These are phyloP conservation scores for Plotosus lineatus DNA, from an alignment of 2,113 vertebrate species.

Conservation along the genomic window DNA sequence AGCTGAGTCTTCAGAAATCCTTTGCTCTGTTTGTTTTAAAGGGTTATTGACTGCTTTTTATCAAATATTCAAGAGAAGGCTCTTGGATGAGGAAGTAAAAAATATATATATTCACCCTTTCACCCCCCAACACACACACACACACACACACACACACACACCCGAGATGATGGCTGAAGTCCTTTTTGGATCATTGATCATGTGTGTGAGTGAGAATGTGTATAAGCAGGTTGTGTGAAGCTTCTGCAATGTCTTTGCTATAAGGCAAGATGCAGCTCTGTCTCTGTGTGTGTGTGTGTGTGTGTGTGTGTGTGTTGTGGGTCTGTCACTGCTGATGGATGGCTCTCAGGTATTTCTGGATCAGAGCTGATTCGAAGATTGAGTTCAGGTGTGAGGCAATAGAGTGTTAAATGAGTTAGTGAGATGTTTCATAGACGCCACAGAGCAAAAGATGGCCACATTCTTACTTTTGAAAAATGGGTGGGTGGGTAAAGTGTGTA, in stretches of 20 bases:
- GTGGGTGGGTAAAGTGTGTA: conserved; percentile 5
- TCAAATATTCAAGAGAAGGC: conserved; percentile 30
- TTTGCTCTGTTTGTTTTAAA: conserved; percentile 31
- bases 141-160: neutral
- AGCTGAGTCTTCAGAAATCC: conserved; percentile 30
- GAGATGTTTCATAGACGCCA: conserved; percentile 54
- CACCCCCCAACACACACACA: neutral
- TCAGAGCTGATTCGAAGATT: conserved; percentile 58
- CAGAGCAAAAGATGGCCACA: conserved; percentile 43
- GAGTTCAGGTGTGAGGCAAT: conserved; percentile 67
- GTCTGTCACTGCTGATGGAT: conserved; percentile 60
- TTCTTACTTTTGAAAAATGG: neutral
- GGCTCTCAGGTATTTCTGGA: conserved; percentile 62
- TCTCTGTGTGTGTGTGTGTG: conserved; percentile 23
- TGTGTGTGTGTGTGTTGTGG: conserved; percentile 23
- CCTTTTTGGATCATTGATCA: conserved; percentile 33
- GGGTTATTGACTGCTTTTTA: conserved; percentile 25
- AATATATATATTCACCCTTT: conserved; percentile 6
- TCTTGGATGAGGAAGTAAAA: conserved; percentile 19
- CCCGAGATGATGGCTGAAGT: neutral
- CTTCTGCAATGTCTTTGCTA: conserved; percentile 14
- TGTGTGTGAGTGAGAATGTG: conserved; percentile 41
- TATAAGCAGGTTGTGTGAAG: conserved; percentile 51
- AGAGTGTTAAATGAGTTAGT: conserved; percentile 65
- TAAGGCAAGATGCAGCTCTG: conserved; percentile 9